Evolutionary conservation across 2,888 invertebrate species (phyloP), one percentile per base, ranked within the genome.

Genomic region (Dynastes grantii): DNA sequence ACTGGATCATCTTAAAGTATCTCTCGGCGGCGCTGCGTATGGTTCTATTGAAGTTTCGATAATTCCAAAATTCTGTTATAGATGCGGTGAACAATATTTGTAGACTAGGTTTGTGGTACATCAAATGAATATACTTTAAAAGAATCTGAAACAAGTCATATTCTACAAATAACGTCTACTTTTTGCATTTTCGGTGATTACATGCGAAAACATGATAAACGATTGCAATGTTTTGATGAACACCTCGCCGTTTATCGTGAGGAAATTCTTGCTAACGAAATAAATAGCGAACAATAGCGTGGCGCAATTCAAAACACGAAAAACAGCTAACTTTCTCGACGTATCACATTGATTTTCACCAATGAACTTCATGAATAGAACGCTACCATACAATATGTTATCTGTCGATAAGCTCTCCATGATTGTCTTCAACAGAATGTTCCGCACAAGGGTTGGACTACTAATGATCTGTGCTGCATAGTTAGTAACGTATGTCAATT

Each of bases 191-290:
- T 45, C 8, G 45, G n/a, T 40, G 40, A 37, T 65, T 40, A 65
- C 65, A 32, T 65, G 65, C 16, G 65, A 40, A 16, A 40, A 13
- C 16, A 37, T 37, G 29, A 65, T 65, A 4, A 65, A 16, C 2
- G 65, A 32, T 65, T 65, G 65, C 32, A 65, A 16, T n/a, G 65
- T 65, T 45, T 65, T 65, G 8, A 65, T n/a, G 37, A 37, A 65
- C 40, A 16, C 16, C 0, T 65, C 65, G n/a, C 65, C 65, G 4
- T 2, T 65, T 40, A 40, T 37, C 4, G 13, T n/a, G 40, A 65
- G n/a, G 16, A 65, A 65, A 65, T 65, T 65, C 8, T 16, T 37
- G 5, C n/a, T 16, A 65, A 65, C 37, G 16, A 65, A 65, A 13
- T 32, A n/a, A 13, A 40, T 65, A 13, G 40, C 16, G 6, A 65